Evolutionary conservation across 2,113 vertebrate species (phyloP), one percentile per base, ranked within the genome.

Genomic region (Python bivittatus): DNA sequence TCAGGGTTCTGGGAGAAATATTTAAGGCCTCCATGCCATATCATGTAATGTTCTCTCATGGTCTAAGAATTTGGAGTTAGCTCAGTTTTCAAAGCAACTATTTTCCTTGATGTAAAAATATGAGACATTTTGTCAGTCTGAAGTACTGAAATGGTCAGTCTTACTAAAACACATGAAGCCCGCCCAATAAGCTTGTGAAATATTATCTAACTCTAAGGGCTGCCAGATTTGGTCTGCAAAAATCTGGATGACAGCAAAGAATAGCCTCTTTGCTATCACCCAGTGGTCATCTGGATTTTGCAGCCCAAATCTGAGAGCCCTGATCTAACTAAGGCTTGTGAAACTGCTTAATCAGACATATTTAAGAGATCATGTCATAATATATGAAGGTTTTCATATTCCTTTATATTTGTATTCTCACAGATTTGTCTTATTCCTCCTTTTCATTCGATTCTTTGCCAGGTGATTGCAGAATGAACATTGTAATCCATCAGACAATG

Each of bases 351-450:
- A 88, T 53, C 79, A 88, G 53, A 84, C 15, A 84, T 25, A 10
- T 60, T 93, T 96, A 91, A 0, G 0, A 68, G 83, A 9, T 20
- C 44, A 84, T 5, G 8, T 85, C 25, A 68, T 85, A 27, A 92
- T 92, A 90, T 93, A 58, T 72, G 9, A 38, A 86, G 91, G 90
- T 91, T 96, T 93, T 88, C 88, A 29, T 27, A 89, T 25, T 17
- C 84, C 88, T 92, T 94, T 94, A 88, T 61, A 56, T 54, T 86
- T 92, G 57, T 20, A 93, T 52, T 88, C 84, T 56, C 11, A 84
- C 29, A 84, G 42, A 15, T 89, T 42, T 29, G n/a, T 33, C 33
- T 72, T 72, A 72, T n/a, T 4, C 25, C n/a, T 56, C 38, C 33
- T 38, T 83, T 57, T 54, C 10, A 72, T 53, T 38, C 48, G 48